These are phyloP conservation scores for Cisticola juncidis DNA, from an alignment of 2,113 vertebrate species.

Conservation along the genomic window DNA sequence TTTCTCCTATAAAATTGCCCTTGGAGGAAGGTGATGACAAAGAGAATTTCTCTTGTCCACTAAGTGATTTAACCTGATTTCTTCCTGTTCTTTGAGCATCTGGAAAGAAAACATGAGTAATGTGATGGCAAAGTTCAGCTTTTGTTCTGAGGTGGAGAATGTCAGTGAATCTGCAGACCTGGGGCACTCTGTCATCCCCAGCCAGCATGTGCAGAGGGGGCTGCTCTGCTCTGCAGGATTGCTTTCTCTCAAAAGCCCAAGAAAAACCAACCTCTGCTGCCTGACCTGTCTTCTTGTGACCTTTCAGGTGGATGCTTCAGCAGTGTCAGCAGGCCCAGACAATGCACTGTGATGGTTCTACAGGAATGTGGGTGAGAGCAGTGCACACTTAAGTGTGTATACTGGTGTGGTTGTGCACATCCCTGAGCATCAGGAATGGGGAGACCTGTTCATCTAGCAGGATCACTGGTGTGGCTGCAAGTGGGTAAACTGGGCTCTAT, in stretches of 20 bases:
- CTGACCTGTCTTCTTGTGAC: neutral
- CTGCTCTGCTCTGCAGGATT: neutral
- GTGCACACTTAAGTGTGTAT: fast-evolving
- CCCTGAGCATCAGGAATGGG: fast-evolving
- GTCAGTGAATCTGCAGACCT: neutral
- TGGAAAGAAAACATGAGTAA: neutral
- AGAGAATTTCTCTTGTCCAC: neutral
- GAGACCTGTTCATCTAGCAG: neutral
- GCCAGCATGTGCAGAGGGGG: neutral
- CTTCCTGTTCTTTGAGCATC: neutral
- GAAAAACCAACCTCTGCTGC: neutral
- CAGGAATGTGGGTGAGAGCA: neutral
- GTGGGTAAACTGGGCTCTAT: neutral
- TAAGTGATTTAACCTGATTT: conserved; percentile 43
- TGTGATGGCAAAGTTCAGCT: conserved; percentile 12
- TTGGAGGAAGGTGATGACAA: neutral
- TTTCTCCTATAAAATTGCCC: neutral
- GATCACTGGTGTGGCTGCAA: neutral
- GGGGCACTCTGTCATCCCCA: neutral
- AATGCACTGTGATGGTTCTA: fast-evolving
- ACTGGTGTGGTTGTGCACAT: neutral
- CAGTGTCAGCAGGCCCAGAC: neutral
- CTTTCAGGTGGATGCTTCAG: neutral
- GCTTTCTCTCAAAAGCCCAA: fast-evolving
- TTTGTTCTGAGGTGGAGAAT: neutral